A percentile compares a stretch with the other conserved stretches of the same genome.
These are phyloP conservation scores for Polydesmus complanatus DNA, from an alignment of 2,888 invertebrate genomes.

Conservation along the genomic window DNA sequence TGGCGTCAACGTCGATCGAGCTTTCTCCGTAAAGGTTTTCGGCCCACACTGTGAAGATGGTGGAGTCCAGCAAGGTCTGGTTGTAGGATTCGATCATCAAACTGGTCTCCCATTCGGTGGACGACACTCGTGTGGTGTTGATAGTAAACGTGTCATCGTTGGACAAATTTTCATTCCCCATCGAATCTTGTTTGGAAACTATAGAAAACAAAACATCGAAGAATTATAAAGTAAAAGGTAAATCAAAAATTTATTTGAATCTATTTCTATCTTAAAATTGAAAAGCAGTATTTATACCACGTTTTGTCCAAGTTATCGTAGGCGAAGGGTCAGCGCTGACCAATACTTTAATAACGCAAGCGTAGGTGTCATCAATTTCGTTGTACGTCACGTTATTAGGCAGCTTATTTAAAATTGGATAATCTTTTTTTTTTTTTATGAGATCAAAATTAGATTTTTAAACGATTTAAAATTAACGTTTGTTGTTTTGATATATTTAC, in stretches of 20 bases:
- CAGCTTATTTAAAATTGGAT: neutral
- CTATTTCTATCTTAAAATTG: neutral
- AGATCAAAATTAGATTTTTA: neutral
- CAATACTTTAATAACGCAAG: neutral
- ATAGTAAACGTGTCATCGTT: neutral
- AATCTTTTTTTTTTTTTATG: no score
- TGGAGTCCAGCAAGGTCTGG: neutral
- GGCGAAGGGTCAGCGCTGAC: neutral
- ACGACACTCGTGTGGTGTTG: neutral
- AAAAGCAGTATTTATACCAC: neutral
- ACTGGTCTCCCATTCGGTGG: neutral
- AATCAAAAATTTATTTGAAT: neutral
- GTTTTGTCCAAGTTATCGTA: neutral
- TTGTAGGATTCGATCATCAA: neutral
- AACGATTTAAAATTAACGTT: neutral
- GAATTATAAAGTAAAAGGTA: no score
- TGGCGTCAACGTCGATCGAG: neutral
- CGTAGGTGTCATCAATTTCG: neutral
- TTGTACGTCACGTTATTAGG: neutral
- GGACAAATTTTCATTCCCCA: neutral
- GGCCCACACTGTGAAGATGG: neutral
- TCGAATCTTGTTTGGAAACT: neutral
- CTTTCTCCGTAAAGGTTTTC: neutral
- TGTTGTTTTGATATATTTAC: neutral
- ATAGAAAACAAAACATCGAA: no score